A percentile compares a stretch with the other conserved stretches of the same genome.
Conservation (phyloP, 1,140 invertebrate species). For the Listronotus oregonensis region DNA sequence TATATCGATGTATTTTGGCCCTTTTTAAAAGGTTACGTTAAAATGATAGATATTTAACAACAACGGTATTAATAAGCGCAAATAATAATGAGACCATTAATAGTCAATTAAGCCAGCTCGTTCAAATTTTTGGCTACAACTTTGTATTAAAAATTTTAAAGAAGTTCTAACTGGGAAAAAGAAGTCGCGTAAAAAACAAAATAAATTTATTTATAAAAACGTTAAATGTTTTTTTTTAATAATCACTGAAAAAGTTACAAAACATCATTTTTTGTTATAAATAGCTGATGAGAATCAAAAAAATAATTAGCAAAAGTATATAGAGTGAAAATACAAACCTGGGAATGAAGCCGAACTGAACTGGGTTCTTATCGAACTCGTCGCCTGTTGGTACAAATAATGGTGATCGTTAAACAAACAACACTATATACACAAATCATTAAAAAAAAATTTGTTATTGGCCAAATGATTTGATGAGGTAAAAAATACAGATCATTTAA, state of each 20-base stretch:
- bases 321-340: constrained; percentile 61
- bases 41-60: too few species aligned
- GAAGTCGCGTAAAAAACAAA: too few species aligned
- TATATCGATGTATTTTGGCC: not conserved
- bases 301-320: constrained; percentile 24
- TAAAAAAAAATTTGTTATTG: constrained; percentile 14
- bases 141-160: too few species aligned
- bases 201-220: too few species aligned
- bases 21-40: not conserved
- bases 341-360: constrained; percentile 68
- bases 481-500: constrained; percentile 5
- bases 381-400: constrained; percentile 58
- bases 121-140: too few species aligned
- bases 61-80: too few species aligned
- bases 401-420: constrained; percentile 51
- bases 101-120: too few species aligned
- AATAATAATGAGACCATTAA: too few species aligned
- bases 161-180: too few species aligned
- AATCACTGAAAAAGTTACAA: constrained; percentile 2
- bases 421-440: constrained; percentile 40
- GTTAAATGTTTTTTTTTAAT: too few species aligned
- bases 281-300: constrained; percentile 23
- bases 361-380: constrained; percentile 71
- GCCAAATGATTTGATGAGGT: constrained; percentile 6
- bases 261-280: not conserved